Base-by-base conservation (phyloP, 2,797 vertebrate species). In the Chromobotia macracanthus region DNA sequence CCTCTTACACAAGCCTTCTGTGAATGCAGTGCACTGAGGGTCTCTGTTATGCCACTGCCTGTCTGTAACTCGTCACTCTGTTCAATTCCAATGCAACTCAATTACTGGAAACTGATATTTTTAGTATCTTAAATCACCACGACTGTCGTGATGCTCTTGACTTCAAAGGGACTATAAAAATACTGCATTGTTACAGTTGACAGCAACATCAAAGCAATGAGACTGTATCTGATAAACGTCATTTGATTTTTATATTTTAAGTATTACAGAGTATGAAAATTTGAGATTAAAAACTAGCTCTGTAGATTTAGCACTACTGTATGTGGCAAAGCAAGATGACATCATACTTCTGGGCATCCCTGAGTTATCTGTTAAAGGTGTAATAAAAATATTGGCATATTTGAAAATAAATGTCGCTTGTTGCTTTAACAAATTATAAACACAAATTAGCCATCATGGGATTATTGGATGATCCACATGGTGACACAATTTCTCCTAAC, bases 81-180 rank as follows among this genome's bases (percentile, higher is more conserved):
- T 88, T 89, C 86, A 83, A 77, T 85, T 78, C 63, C 64, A 79
- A 80, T 71, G 69, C 82, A 66, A 79, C 80, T 83, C 83, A 80
- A 86, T 87, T 81, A 86, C 84, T 83, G 69, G 64, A 79, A 85
- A 82, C 72, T 77, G 71, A 75, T 78, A 89, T 87, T 86, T 86
- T 82, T 84, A 80, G 83, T 83, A 84, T 85, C 86, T 84, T 88
- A 84, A 86, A 86, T 89, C 89, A 88, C 83, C 80, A 79, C 64
- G 73, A 81, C 87, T 88, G 86, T 88, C 85, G 85, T 83, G 80
- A 88, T 86, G 80, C 79, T 86, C 83, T 86, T 83, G 74, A 84
- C 86, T 86, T 88, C 88, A 87, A 87, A 89, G 87, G 68, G 69
- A 51, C 77, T 80, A 78, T 75, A 86, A 84, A 67, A 81, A 84